phyloP scores from a whole-genome alignment of 2,888 invertebrate genomes.

The Drosophila meridionalis region DNA sequence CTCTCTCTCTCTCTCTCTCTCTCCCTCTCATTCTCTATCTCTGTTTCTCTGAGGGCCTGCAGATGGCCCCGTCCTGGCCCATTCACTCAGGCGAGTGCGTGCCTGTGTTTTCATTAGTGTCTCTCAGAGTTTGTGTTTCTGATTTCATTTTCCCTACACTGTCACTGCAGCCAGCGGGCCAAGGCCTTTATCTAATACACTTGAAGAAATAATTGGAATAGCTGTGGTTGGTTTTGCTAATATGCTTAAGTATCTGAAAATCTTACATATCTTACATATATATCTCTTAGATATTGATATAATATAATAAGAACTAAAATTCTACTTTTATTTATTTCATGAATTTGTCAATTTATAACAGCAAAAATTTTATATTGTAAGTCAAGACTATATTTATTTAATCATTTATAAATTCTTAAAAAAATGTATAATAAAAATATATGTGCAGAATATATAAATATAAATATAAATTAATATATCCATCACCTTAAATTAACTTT shows the following conservation, averaged over 20 bases:
- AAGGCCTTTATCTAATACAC: conserved; percentile 4
- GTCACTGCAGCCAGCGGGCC: conserved; percentile 13
- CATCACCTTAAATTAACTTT: neutral
- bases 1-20: neutral
- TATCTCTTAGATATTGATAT: no score
- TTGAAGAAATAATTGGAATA: neutral
- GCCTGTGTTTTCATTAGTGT: conserved; percentile 42
- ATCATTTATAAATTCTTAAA: no score
- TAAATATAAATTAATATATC: neutral
- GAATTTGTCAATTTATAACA: no score
- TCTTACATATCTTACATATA: no score
- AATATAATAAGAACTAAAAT: no score
- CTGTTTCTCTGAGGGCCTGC: neutral
- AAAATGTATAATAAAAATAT: no score
- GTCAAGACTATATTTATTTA: no score
- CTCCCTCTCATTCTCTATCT: neutral
- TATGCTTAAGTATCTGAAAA: no score
- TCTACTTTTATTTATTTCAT: no score
- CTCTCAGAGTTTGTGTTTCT: conserved; percentile 14
- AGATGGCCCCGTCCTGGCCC: neutral
- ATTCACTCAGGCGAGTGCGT: conserved; percentile 26
- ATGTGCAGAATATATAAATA: no score
- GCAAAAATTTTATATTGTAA: no score
- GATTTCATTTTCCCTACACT: conserved; percentile 17
- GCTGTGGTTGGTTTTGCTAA: no score